Evolutionary conservation across 2,888 invertebrate genomes (phyloP).

Genomic region (Xestia sexstrigata): DNA sequence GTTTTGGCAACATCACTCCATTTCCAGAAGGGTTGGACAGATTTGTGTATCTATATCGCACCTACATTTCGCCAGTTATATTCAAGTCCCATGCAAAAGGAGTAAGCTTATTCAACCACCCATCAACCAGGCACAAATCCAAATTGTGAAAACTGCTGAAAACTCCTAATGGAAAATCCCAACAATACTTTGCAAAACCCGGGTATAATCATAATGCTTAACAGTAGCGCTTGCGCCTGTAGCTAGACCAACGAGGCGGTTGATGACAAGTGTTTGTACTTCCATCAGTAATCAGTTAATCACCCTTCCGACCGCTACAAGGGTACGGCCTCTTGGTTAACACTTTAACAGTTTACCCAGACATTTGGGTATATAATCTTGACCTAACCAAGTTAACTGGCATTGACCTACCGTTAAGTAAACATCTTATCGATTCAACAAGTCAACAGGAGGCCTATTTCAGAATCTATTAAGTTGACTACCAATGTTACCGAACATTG

Average conservation of each 20-base stretch:
- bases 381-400: slow-evolving; percentile 35
- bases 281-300: background rate
- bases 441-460: slow-evolving; percentile 35
- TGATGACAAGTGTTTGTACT: background rate
- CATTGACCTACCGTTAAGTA: slow-evolving; percentile 41
- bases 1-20: background rate
- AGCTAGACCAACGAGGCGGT: background rate
- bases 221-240: no score
- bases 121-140: background rate
- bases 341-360: slow-evolving; percentile 23
- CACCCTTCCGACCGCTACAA: slow-evolving; percentile 3
- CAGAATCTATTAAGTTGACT: background rate
- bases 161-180: background rate
- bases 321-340: background rate
- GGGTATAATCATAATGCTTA: no score
- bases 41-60: background rate
- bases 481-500: background rate
- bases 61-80: background rate
- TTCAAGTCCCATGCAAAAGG: background rate
- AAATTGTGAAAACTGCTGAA: background rate
- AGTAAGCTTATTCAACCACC: no score
- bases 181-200: no score
- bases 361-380: slow-evolving; percentile 44
- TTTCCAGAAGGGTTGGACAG: background rate
- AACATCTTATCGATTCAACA: slow-evolving; percentile 35